These are phyloP conservation scores for Siniperca undulata DNA, from an alignment of 2,797 vertebrate genomes.

Conservation along the genomic window DNA sequence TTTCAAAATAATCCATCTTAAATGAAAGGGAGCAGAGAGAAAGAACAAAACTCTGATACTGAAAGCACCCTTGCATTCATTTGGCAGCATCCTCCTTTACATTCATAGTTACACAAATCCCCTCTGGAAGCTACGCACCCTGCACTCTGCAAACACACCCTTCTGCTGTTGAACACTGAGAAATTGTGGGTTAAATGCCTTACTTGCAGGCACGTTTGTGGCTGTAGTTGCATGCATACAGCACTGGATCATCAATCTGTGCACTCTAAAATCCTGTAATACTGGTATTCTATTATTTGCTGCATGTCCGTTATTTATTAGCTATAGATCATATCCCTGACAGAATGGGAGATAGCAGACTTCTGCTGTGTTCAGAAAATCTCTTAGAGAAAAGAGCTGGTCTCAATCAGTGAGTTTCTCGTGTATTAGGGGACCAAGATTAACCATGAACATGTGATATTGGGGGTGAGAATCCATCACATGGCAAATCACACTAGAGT, in stretches of 20 bases:
- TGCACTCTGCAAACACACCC: conserved; percentile 21
- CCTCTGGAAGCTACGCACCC: conserved; percentile 17
- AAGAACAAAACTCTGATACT: conserved; percentile 7
- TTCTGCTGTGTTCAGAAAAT: conserved; percentile 50
- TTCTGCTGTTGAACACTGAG: conserved; percentile 47
- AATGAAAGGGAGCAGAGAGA: conserved; percentile 24
- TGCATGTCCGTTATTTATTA: conserved; percentile 74
- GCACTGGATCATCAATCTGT: conserved; percentile 58
- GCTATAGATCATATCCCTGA: conserved; percentile 65
- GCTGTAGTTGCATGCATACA: conserved; percentile 50
- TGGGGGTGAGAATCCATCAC: conserved; percentile 56
- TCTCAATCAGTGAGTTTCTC: conserved; percentile 50
- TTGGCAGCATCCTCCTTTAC: conserved; percentile 39
- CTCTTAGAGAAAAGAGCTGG: conserved; percentile 43
- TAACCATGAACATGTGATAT: conserved; percentile 53
- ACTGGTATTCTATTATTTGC: conserved; percentile 71
- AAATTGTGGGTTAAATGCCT: conserved; percentile 55
- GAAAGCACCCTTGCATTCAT: conserved; percentile 26
- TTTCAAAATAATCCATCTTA: conserved; percentile 40
- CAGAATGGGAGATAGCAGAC: conserved; percentile 53
- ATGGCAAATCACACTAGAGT: conserved; percentile 56
- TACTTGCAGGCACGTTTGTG: conserved; percentile 55
- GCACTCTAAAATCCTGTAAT: conserved; percentile 60
- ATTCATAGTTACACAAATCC: conserved; percentile 47
- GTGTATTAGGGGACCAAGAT: conserved; percentile 48